These are phyloP conservation scores for Anoplius nigerrimus DNA, from an alignment of 2,888 invertebrate genomes.

Conservation along the genomic window DNA sequence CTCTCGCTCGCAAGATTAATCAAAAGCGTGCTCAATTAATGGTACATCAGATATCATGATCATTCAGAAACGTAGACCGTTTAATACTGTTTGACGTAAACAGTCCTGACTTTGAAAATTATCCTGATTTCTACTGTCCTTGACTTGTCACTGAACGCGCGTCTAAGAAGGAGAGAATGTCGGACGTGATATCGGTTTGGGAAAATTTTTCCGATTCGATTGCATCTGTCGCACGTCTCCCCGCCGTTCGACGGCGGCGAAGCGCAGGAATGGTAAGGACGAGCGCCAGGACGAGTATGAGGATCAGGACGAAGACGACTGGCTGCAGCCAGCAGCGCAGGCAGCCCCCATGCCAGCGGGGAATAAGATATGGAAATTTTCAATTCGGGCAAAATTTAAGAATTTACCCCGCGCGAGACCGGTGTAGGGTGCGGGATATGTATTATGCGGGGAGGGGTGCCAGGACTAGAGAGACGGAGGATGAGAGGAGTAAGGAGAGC, in stretches of 20 bases:
- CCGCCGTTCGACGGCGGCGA: slow-evolving; percentile 4
- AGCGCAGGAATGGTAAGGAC: neutral
- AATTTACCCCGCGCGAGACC: slow-evolving; percentile 59
- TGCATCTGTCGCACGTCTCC: slow-evolving; percentile 60
- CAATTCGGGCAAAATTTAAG: slow-evolving; percentile 68
- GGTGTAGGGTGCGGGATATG: slow-evolving; percentile 61
- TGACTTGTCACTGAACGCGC: too few species aligned
- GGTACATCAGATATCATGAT: too few species aligned
- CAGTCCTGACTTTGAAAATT: too few species aligned
- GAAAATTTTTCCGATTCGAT: slow-evolving; percentile 60
- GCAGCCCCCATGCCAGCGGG: slow-evolving; percentile 35
- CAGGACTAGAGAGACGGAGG: slow-evolving; percentile 23
- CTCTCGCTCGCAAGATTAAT: slow-evolving; percentile 12
- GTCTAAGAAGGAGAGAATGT: slow-evolving; percentile 29
- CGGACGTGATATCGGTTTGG: slow-evolving; percentile 27
- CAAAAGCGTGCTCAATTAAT: too few species aligned
- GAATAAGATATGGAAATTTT: slow-evolving; percentile 66
- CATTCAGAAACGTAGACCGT: too few species aligned
- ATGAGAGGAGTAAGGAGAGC: slow-evolving; percentile 17
- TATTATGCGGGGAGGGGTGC: slow-evolving; percentile 56
- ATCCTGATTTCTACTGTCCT: too few species aligned
- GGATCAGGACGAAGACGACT: slow-evolving; percentile 38
- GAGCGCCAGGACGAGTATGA: slow-evolving; percentile 27
- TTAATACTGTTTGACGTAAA: too few species aligned
- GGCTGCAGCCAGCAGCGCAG: slow-evolving; percentile 43